Conservation (phyloP, 2,797 vertebrate species). For the Premnoplex brunnescens region DNA sequence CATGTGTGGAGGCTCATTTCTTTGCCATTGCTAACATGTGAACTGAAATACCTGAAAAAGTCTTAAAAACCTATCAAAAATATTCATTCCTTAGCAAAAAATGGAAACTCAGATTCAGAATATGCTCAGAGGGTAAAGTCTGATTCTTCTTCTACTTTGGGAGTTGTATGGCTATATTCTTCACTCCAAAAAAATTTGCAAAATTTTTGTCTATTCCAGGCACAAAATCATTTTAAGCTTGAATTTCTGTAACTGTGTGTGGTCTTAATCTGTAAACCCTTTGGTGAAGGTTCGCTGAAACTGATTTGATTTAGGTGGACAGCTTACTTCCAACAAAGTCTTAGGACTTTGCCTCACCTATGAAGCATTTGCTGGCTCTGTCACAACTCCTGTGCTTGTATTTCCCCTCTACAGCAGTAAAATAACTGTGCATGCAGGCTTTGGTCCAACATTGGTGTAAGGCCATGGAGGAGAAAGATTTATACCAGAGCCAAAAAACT, state of each 20-base stretch:
- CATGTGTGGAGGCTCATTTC: neutral
- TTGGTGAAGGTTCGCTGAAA: neutral
- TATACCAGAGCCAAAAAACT: neutral
- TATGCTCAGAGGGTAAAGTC: neutral
- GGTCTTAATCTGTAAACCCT: neutral
- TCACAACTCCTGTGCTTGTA: neutral
- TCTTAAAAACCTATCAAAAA: neutral
- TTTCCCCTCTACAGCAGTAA: neutral
- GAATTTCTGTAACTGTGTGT: neutral
- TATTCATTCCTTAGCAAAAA: neutral
- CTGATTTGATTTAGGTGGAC: neutral
- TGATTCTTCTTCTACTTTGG: neutral
- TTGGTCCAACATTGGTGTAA: neutral
- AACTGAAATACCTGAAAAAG: neutral
- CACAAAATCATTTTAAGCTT: neutral
- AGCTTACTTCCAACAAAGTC: neutral
- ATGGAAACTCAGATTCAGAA: neutral
- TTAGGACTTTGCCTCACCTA: neutral
- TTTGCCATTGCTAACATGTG: neutral
- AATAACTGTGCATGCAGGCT: neutral
- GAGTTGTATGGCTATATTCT: neutral
- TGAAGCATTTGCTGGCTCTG: neutral
- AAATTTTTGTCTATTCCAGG: neutral
- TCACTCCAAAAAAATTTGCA: neutral
- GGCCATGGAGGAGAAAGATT: neutral